Evolutionary conservation across 2,797 vertebrate genomes (phyloP).

Genomic region (Myotis pilosus): DNA sequence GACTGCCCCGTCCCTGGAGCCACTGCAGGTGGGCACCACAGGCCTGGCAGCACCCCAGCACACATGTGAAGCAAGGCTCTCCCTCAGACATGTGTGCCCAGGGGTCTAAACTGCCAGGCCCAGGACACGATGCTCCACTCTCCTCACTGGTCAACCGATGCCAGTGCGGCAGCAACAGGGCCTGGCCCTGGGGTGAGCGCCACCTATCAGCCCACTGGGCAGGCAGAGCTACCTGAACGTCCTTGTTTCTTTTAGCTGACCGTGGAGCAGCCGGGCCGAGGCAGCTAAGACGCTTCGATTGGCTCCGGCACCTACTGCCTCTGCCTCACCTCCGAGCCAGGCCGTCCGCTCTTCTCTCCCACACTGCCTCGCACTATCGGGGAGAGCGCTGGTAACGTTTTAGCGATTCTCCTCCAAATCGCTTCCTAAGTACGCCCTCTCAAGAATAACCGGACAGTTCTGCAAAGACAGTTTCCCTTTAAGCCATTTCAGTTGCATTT

Average conservation of each 20-base stretch:
- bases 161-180: rapidly evolving
- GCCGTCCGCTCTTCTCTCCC: neutral
- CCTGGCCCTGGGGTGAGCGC: rapidly evolving
- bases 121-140: neutral
- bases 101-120: neutral
- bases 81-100: rapidly evolving
- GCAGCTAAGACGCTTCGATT: rapidly evolving
- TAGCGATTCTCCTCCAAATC: rapidly evolving
- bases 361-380: rapidly evolving
- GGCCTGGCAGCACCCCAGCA: neutral
- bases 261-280: neutral
- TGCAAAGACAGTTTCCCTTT: neutral
- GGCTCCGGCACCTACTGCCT: rapidly evolving
- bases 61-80: neutral
- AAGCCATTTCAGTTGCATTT: too few species aligned
- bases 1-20: neutral
- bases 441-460: rapidly evolving
- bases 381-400: rapidly evolving
- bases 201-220: rapidly evolving
- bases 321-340: neutral
- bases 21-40: neutral
- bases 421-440: rapidly evolving
- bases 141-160: rapidly evolving
- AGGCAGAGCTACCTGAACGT: neutral
- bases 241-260: too few species aligned